A percentile compares a stretch with the other conserved stretches of the same genome.
These are phyloP conservation scores for Hirtodrosophila cameraria DNA, from an alignment of 2,888 invertebrate genomes.

Conservation along the genomic window DNA sequence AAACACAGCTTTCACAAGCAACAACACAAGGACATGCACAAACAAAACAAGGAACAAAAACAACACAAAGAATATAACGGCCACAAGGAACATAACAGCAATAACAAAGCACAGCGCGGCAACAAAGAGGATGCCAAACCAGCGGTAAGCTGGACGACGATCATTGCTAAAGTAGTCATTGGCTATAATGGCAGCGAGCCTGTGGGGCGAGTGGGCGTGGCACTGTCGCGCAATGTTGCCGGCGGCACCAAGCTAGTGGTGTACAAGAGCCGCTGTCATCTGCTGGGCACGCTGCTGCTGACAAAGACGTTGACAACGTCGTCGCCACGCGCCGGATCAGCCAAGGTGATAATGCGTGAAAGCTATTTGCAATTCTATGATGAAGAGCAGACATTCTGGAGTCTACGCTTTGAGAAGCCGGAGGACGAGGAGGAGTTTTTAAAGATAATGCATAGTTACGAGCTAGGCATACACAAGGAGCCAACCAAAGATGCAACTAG, in stretches of 20 bases:
- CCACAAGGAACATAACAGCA: neutral
- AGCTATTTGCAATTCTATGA: constrained; percentile 84
- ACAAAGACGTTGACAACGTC: constrained; percentile 21
- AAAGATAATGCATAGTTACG: neutral
- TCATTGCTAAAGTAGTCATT: constrained; percentile 47
- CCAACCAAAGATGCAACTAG: too few species aligned
- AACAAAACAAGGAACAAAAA: neutral
- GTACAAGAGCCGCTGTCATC: constrained; percentile 62
- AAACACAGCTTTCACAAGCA: neutral
- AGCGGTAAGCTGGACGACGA: constrained; percentile 27
- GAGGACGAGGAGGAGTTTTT: constrained; percentile 52
- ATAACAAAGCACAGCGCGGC: neutral
- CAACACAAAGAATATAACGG: too few species aligned
- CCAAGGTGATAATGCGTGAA: constrained; percentile 52
- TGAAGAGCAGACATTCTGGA: constrained; percentile 85
- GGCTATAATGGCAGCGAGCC: constrained; percentile 33
- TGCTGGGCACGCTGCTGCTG: constrained; percentile 61
- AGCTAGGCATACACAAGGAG: constrained; percentile 1
- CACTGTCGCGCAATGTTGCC: constrained; percentile 81
- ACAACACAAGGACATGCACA: neutral
- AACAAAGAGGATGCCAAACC: neutral
- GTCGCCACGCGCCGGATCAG: neutral
- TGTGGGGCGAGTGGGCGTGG: constrained; percentile 84
- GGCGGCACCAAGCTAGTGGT: constrained; percentile 65
- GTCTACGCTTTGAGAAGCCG: constrained; percentile 84